Base-by-base conservation (phyloP, 2,797 vertebrate genomes). In the Tadarida brasiliensis region DNA sequence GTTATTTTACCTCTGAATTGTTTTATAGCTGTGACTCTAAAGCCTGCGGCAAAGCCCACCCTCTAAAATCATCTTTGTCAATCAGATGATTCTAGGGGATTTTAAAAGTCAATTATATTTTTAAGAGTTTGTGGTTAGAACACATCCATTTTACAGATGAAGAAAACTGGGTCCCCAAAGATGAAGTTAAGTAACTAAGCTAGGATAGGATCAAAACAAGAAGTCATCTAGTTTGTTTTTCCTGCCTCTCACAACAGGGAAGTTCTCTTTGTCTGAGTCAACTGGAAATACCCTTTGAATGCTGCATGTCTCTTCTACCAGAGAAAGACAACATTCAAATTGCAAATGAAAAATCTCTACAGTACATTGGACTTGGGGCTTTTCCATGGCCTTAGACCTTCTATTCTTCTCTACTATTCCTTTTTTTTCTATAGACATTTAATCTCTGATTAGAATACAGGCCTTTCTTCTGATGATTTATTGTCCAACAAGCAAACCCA, bases 201-300 rank as follows among this genome's bases (percentile, higher is more conserved):
- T 44, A 77, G 20, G 39, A 28, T 63, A 87, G 54, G 24, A 57
- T 78, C 76, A 95, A 90, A 96, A 76, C 47, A 86, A 71, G 81
- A 95, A 90, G 24, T 91, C 73, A 91, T 65, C 35, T 39, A 7
- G 57, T 68, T 4, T 39, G 0, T 33, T 92, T 70, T 24, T 93
- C 87, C 77, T 80, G 17, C 61, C 84, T 94, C 35, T 90, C 39
- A 88, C 26, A 63, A 89, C 28, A 26, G 17, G 2, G 73, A 87
- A 84, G 7, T 30, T 87, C 39, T 92, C 67, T 90, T 95, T 90
- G 80, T 93, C 65, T 89, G 87, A 91, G 67, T 95, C 94, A 95
- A 57, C 26, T 93, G 74, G 83, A 96, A 97, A 96, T 94, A 90
- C 68, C 63, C 74, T 95, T 86, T 83, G 77, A 71, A 80, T 24